These are phyloP conservation scores for Tolypeutes matacus DNA, from an alignment of 2,797 vertebrate species.

Conservation along the genomic window DNA sequence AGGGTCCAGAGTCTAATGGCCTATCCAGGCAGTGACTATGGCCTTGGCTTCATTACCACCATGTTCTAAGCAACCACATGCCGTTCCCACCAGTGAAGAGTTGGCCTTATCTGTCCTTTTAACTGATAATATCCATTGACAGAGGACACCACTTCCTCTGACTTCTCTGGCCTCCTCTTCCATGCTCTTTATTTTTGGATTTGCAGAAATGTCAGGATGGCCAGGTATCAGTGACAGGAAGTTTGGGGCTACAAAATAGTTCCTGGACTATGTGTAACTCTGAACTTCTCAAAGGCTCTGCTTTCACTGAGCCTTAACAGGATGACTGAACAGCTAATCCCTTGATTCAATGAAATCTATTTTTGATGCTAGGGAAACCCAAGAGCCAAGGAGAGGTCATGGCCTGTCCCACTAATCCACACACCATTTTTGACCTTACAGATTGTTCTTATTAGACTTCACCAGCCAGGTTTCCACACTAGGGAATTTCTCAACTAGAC, in stretches of 20 bases:
- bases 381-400: constrained; percentile 35
- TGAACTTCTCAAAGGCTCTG: constrained; percentile 61
- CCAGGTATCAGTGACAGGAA: constrained; percentile 94
- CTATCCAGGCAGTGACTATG: not conserved
- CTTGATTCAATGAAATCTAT: constrained; percentile 77
- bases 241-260: constrained; percentile 76
- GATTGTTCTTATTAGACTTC: not conserved
- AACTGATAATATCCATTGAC: constrained; percentile 45
- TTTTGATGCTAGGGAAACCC: constrained; percentile 62
- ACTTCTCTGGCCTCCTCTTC: constrained; percentile 73
- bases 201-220: constrained; percentile 89
- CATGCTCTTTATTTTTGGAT: constrained; percentile 81
- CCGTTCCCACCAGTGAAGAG: not conserved
- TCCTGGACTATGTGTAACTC: constrained; percentile 69
- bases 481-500: not conserved
- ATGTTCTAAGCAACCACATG: not conserved
- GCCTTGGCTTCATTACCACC: not conserved
- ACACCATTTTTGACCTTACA: not conserved
- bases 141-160: constrained; percentile 71
- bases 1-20: not conserved
- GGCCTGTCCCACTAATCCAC: not conserved
- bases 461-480: not conserved
- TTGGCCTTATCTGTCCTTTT: constrained; percentile 3
- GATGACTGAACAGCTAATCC: constrained; percentile 77
- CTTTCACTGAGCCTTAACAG: constrained; percentile 63